Evolutionary conservation across 35 echinoderm and acorn worm species (phyloP), one percentile per base, ranked within the genome.

Genomic region (Ophiothrix spiculata): DNA sequence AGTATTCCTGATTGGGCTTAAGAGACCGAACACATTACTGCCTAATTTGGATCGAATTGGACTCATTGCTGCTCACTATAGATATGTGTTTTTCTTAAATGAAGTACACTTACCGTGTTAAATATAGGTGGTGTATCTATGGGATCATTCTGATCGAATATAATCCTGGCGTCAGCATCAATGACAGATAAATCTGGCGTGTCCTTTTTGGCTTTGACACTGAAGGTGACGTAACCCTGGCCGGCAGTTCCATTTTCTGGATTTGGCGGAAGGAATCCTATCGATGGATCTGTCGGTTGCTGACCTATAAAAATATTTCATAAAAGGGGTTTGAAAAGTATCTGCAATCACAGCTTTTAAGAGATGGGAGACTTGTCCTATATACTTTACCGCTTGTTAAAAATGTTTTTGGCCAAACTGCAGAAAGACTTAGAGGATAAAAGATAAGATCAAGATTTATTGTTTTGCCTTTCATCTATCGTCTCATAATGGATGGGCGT

Each of bases 241-340:
- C 88, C 88, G 28, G 84, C 88, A 29, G 88, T 90, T 78, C 88
- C 88, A 76, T 90, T 90, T 85, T 90, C 88, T 21, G 81, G 40
- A 56, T 90, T 90, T 69, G 88, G 88, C 1, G 88, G 88, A 3
- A 90, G 56, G 40, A 90, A 90, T 39, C 88, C 88, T 33, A 79
- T 90, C 25, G 39, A 75, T 25, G 88, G 88, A 79, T 90, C 88
- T 28, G 82, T 74, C 37, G 88, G 88, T 28, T 76, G 74, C 19
- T 56, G 76, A 32, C 81, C 88, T 90, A 73, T 25, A 75, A 39
- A 63, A 56, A 1, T 25, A 31, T n/a, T n/a, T n/a, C n/a, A n/a
- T n/a, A 79, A 10, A 39, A 31, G 12, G 74, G 31, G 12, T 75
- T 75, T 75, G 31, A 64, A 75, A 28, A 75, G 11, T 75, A 34